Percentiles rank a stretch among this genome's conserved stretches.
Evolutionary conservation across 2,888 invertebrate genomes (phyloP).

Genomic region (Romanomermis culicivorax): DNA sequence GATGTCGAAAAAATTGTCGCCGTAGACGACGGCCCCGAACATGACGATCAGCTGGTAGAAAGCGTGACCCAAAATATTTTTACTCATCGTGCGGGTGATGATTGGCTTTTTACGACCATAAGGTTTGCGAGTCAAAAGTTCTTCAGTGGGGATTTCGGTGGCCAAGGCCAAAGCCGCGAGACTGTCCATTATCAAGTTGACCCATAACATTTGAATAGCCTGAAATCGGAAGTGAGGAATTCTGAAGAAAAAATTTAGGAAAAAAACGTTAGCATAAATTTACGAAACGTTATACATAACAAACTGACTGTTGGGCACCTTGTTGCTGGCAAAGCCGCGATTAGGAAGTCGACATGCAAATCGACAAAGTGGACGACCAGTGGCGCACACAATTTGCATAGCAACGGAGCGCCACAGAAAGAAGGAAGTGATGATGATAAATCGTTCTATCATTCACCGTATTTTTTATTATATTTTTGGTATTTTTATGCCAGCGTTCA

Average conservation of each 20-base stretch:
- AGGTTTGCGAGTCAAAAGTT: slow-evolving; percentile 34
- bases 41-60: slow-evolving; percentile 42
- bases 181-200: slow-evolving; percentile 39
- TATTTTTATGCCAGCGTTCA: no score
- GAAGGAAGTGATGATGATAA: no score
- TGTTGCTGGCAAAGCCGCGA: no score
- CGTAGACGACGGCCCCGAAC: slow-evolving; percentile 44
- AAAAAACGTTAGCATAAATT: no score
- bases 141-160: slow-evolving; percentile 36
- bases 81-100: slow-evolving; percentile 73
- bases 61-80: slow-evolving; percentile 50
- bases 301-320: not conserved
- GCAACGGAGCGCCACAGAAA: no score
- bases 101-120: slow-evolving; percentile 35
- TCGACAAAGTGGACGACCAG: no score
- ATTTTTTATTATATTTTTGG: no score
- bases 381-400: no score
- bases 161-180: slow-evolving; percentile 37
- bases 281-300: not conserved
- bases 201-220: slow-evolving; percentile 37
- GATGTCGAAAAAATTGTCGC: slow-evolving; percentile 71
- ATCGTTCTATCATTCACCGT: no score
- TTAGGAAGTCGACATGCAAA: no score
- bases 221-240: slow-evolving; percentile 13
- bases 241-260: no score